Evolutionary conservation across 1,140 invertebrate genomes (phyloP).

Genomic region (Himalopsyche phryganea): DNA sequence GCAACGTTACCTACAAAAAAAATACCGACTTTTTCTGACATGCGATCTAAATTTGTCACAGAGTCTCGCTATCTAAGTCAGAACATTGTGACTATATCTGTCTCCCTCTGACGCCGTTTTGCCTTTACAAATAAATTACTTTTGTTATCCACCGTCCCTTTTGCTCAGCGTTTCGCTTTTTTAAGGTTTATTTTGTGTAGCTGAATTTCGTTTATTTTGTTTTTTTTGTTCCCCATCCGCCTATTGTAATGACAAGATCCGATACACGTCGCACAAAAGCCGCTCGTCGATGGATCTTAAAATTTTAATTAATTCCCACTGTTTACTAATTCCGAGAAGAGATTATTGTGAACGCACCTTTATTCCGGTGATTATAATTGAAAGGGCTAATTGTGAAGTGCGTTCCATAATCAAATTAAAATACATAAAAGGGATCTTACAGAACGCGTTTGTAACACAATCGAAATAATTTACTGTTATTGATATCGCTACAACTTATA

Average conservation of each 20-base stretch:
- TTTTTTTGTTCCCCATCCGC: background rate
- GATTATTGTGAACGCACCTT: background rate
- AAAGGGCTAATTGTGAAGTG: conserved; percentile 10
- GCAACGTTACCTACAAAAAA: background rate
- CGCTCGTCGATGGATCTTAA: background rate
- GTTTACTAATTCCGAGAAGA: conserved; percentile 5
- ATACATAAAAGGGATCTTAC: too few species aligned
- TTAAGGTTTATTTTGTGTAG: conserved; percentile 6
- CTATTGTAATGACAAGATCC: conserved; percentile 1
- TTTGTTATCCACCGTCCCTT: conserved; percentile 5
- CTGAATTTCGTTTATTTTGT: background rate
- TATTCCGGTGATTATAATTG: conserved; percentile 5
- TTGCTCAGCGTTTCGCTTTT: background rate
- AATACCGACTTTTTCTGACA: conserved; percentile 5
- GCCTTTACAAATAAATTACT: conserved; percentile 9
- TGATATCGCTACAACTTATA: too few species aligned
- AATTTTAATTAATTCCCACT: conserved; percentile 16
- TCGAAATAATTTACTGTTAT: too few species aligned
- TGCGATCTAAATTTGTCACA: conserved; percentile 23
- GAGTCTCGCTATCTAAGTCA: background rate
- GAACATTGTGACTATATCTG: conserved; percentile 3
- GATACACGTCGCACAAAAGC: background rate
- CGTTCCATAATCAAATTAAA: conserved; percentile 2
- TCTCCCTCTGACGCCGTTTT: background rate
- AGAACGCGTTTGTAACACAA: too few species aligned